Percentiles rank a stretch among this genome's conserved stretches.
These are phyloP conservation scores for Rhinogobius similis DNA, from an alignment of 2,113 vertebrate genomes.

Conservation along the genomic window DNA sequence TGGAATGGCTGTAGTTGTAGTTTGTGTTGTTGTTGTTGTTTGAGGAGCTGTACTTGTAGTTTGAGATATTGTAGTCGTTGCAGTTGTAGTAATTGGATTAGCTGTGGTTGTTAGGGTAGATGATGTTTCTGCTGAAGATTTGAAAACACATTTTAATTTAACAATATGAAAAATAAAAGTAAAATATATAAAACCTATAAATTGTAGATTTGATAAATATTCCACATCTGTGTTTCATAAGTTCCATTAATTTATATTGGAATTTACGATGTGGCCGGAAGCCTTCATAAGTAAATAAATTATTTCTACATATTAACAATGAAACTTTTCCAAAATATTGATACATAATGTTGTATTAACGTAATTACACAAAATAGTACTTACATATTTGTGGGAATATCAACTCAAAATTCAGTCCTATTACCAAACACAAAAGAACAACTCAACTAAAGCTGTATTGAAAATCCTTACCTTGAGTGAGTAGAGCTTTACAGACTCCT, in stretches of 20 bases:
- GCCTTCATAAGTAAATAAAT: too few relatives aligned
- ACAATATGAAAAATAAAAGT: background rate
- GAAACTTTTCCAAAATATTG: too few relatives aligned
- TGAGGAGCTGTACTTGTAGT: background rate
- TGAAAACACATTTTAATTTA: background rate
- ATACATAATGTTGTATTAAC: too few relatives aligned
- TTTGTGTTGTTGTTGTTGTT: background rate
- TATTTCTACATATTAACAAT: too few relatives aligned
- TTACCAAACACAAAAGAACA: background rate
- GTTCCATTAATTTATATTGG: too few relatives aligned
- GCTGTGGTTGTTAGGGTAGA: background rate
- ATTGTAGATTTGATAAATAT: too few relatives aligned
- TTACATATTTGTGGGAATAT: too few relatives aligned
- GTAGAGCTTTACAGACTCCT: background rate
- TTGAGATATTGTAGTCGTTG: background rate
- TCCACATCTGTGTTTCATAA: too few relatives aligned
- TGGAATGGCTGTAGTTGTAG: background rate
- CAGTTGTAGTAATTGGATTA: background rate
- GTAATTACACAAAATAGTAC: too few relatives aligned
- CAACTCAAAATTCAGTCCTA: background rate
- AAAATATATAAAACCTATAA: too few relatives aligned
- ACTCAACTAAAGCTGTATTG: background rate
- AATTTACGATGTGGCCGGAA: too few relatives aligned
- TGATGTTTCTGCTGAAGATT: background rate
- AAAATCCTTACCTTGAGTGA: slow-evolving; percentile 1